Evolutionary conservation across 1,140 invertebrate species (phyloP).

Genomic region (Cyclina sinensis): DNA sequence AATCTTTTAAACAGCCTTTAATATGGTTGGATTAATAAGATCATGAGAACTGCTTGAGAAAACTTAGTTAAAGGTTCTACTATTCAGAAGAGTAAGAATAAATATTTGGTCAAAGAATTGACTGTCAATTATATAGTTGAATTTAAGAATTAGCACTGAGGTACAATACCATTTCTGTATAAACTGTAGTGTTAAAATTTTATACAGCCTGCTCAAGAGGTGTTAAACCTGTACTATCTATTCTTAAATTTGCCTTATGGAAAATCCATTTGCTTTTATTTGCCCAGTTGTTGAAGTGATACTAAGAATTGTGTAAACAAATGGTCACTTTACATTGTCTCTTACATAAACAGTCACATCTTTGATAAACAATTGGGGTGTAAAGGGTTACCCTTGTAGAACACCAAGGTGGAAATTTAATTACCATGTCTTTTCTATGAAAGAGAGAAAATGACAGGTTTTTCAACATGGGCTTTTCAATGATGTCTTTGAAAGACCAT

Average conservation of each 20-base stretch:
- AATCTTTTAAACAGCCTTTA: not conserved
- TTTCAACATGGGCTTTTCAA: not conserved
- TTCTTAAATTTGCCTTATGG: constrained; percentile 40
- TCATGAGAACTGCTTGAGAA: constrained; percentile 24
- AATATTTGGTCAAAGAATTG: constrained; percentile 60
- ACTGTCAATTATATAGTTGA: constrained; percentile 51
- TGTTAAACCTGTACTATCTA: constrained; percentile 19
- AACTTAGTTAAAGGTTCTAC: not conserved
- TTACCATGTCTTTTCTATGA: constrained; percentile 4
- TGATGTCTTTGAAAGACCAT: not conserved
- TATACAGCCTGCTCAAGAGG: constrained; percentile 3
- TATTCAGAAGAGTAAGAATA: not conserved
- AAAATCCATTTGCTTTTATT: constrained; percentile 50
- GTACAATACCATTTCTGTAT: constrained; percentile 54
- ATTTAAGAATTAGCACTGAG: constrained; percentile 52
- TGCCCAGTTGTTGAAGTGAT: constrained; percentile 44
- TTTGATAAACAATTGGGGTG: constrained; percentile 41
- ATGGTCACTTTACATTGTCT: constrained; percentile 49
- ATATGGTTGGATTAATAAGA: constrained; percentile 15
- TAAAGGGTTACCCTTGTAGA: not conserved
- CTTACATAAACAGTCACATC: constrained; percentile 43
- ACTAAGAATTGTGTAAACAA: constrained; percentile 57
- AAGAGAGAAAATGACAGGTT: constrained; percentile 1
- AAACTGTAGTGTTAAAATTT: constrained; percentile 34
- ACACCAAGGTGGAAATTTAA: constrained; percentile 50